phyloP scores from a whole-genome alignment of 2,888 invertebrate species.

The Drosophila suboccidentalis region DNA sequence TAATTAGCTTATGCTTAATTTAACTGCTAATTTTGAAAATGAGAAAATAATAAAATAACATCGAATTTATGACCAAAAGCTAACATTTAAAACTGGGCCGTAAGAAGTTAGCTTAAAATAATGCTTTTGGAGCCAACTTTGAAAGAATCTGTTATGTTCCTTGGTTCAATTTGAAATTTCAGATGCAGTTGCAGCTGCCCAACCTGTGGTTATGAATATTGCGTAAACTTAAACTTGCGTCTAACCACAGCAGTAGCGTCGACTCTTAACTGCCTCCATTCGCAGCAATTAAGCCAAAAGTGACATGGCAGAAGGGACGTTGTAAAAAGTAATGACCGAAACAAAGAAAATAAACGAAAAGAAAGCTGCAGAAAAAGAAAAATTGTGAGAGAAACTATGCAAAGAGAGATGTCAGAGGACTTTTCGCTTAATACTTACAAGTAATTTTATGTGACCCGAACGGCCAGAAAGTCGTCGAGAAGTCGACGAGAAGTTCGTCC shows the following conservation, averaged over 20 bases:
- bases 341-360: not conserved
- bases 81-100: too few relatives aligned
- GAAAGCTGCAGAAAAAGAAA: constrained; percentile 1
- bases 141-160: not conserved
- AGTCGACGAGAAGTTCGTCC: constrained; percentile 29
- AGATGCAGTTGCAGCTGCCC: constrained; percentile 1
- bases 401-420: constrained; percentile 39
- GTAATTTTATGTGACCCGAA: constrained; percentile 57
- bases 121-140: too few relatives aligned
- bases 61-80: too few relatives aligned
- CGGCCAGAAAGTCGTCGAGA: constrained; percentile 57
- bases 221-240: not conserved
- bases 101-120: too few relatives aligned
- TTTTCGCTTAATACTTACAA: constrained; percentile 43
- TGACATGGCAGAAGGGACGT: constrained; percentile 40
- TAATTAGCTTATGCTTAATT: too few relatives aligned
- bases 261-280: constrained; percentile 13
- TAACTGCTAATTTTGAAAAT: too few relatives aligned
- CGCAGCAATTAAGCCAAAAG: constrained; percentile 54
- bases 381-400: constrained; percentile 24
- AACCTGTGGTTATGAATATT: constrained; percentile 7
- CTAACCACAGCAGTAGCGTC: constrained; percentile 13
- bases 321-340: constrained; percentile 45
- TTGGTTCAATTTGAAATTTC: constrained; percentile 1
- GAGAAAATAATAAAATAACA: too few relatives aligned